Evolutionary conservation across 1,140 invertebrate genomes (phyloP), one percentile per base, ranked within the genome.

Genomic region (Cataglyphis hispanica): DNA sequence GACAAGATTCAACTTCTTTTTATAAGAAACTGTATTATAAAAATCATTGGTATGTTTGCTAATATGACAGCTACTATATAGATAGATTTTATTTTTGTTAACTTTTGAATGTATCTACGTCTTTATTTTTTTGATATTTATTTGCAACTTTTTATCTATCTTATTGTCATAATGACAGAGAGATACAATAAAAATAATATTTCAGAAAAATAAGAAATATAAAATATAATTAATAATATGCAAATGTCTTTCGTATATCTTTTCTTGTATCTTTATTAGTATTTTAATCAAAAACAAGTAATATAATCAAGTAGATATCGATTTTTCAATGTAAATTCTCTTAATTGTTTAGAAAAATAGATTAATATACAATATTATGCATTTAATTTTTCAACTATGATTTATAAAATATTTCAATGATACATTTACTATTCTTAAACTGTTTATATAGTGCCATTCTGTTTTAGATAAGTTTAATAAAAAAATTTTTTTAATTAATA

Each of bases 341-440:
- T 37, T 16, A 16, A 27, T 40, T 40, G 0, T 40, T 60, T 76
- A 43, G 10, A 40, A 37, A 60, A 40, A 13, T 75, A 34, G 27
- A 53, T 58, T 25, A 37, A 7, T 40, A 31, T 60, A 19, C 16
- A 50, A 37, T 31, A 31, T 43, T 43, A 0, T 50, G 16, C 19
- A 19, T 75, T 58, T 11, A 50, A 19, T 56, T 34, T 22, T 56
- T 22, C 1, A 40, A 37, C 16, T 56, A n/a, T 31, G n/a, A 43
- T 63, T 43, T 63, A 10, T 43, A 76, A 60, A 56, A 58, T 75
- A 74, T 37, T 37, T 74, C 16, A 58, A 31, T 11, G 16, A 8
- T 25, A n/a, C 13, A 75, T 37, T 75, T 8, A 16, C 34, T 60
- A 60, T 16, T 13, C 27, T 75, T 27, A 58, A 74, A 58, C 1